Base-by-base conservation (phyloP, 2,888 invertebrate species). In the Herminia tarsipennalis region DNA sequence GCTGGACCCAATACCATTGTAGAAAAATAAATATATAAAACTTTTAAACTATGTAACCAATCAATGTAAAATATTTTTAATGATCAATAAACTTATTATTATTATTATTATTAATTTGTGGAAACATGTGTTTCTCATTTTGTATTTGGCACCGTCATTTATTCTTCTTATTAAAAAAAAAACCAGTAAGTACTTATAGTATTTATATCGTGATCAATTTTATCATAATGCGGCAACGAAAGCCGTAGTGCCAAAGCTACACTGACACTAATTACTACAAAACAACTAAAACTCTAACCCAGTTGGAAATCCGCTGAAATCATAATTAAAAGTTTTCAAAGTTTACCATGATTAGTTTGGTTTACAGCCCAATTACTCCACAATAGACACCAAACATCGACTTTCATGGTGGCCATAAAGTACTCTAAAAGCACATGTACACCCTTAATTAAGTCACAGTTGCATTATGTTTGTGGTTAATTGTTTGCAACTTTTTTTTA, bases 311-410 rank as follows among this genome's bases (percentile, higher is more conserved):
- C 24, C 13, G 41, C 47, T 45, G 20, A 49, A 52, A 59, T 62
- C 39, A 53, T 59, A 63, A 63, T 62, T 62, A 59, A 56, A 63
- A 62, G 46, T 62, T 61, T 56, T 22, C 22, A 41, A 13, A 35
- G 17, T 25, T 33, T 10, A 3, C 22, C 21, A 38, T 47, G 37
- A 44, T 27, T 63, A 53, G 64, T 62, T 59, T 45, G 44, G 49
- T 62, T 62, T 43, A 63, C 56, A 50, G 35, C 42, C 46, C 49
- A 63, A 62, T 62, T 59, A 56, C 43, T 43, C 9, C 8, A 32
- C 9, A 47, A 50, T 45, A 62, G 46, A 56, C 64, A 38, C 28
- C 29, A 52, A 52, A 53, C 52, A 48, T 32, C 18, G 24, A 24
- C 32, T 56, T 59, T 53, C 49, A 56, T 42, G 25, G 52, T 28